phyloP scores from a whole-genome alignment of 2,113 vertebrate genomes.

The Phrynosoma platyrhinos region DNA sequence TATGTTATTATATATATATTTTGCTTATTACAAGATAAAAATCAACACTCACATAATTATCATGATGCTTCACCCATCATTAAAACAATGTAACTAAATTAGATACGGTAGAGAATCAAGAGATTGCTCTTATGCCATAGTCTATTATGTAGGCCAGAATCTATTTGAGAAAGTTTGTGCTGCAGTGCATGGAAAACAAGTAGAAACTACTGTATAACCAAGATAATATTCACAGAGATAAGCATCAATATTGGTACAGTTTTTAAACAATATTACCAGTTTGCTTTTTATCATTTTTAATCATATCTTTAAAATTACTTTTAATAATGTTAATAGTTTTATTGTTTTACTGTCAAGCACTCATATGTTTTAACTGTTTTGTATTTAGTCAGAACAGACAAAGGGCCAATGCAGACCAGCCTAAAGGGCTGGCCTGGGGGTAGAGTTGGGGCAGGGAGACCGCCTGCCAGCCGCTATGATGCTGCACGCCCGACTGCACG shows the following conservation, averaged over 20 bases:
- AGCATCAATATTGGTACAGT: too few species aligned
- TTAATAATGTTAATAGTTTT: too few species aligned
- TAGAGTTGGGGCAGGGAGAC: too few species aligned
- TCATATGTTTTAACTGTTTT: background rate
- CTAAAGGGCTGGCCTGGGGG: too few species aligned
- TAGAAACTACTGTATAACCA: too few species aligned
- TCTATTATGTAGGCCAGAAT: background rate
- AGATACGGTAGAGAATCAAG: background rate
- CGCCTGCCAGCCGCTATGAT: too few species aligned
- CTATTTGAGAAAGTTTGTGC: background rate
- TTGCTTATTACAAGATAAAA: background rate
- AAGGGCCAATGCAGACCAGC: background rate
- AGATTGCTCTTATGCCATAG: background rate
- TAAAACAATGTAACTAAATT: background rate
- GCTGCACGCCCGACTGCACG: too few species aligned
- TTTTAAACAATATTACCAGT: too few species aligned
- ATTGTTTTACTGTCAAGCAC: background rate
- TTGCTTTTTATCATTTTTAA: too few species aligned
- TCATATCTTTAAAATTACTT: too few species aligned
- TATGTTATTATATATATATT: background rate
- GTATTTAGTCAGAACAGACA: background rate
- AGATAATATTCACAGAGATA: too few species aligned
- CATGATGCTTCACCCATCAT: background rate
- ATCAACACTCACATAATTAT: background rate
- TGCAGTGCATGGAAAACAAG: background rate